These are phyloP conservation scores for Hestina assimilis DNA, from an alignment of 1,140 invertebrate species.

Conservation along the genomic window DNA sequence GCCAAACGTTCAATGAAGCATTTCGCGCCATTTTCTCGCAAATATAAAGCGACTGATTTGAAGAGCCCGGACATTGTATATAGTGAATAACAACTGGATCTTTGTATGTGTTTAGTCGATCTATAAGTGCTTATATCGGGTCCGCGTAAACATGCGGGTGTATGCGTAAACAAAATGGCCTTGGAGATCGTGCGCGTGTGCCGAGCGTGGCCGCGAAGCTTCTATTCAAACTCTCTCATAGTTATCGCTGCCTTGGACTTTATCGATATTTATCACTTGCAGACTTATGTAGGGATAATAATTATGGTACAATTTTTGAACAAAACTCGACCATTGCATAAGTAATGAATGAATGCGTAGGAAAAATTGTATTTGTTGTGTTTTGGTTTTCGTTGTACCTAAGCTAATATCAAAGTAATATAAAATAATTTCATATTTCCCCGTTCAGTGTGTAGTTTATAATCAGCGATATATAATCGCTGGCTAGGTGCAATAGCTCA, in stretches of 20 bases:
- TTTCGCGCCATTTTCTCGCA: constrained; percentile 68
- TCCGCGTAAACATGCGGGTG: constrained; percentile 59
- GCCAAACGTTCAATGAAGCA: constrained; percentile 71
- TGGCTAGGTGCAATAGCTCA: no score
- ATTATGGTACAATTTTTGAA: neutral
- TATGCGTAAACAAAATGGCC: constrained; percentile 71
- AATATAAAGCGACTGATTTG: constrained; percentile 44
- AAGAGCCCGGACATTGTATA: constrained; percentile 23
- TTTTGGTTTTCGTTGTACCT: neutral
- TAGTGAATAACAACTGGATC: constrained; percentile 18
- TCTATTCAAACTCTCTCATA: constrained; percentile 46
- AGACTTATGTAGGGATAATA: neutral
- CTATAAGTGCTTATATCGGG: constrained; percentile 33
- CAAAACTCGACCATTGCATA: neutral
- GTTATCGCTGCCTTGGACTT: constrained; percentile 36
- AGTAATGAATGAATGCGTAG: neutral
- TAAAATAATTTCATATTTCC: no score
- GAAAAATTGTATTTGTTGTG: neutral
- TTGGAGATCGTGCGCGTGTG: constrained; percentile 55
- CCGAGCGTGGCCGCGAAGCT: constrained; percentile 36
- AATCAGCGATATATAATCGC: no score
- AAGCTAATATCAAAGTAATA: neutral
- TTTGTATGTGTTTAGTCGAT: constrained; percentile 35
- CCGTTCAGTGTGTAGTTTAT: no score
- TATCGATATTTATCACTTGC: constrained; percentile 53